A percentile compares a stretch with the other conserved stretches of the same genome.
Conservation (phyloP, 2,888 invertebrate genomes). For the Drosophila meridionalis region DNA sequence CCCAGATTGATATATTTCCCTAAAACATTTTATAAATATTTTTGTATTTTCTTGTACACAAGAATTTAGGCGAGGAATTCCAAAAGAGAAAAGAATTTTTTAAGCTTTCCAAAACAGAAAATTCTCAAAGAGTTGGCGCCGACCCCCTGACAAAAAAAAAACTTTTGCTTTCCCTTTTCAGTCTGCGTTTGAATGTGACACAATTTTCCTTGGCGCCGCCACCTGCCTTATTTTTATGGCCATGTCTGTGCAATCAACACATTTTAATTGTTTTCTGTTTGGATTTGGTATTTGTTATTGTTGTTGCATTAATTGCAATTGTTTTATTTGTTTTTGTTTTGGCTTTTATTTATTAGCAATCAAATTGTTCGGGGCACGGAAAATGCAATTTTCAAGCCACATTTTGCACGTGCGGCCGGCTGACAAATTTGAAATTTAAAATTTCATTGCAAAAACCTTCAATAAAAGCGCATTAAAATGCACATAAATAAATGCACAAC, state of each 20-base stretch:
- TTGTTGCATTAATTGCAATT: slow-evolving; percentile 14
- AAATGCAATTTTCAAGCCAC: slow-evolving; percentile 45
- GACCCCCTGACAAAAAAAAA: background rate
- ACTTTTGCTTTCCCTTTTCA: background rate
- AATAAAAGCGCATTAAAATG: slow-evolving; percentile 49
- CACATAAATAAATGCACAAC: slow-evolving; percentile 41
- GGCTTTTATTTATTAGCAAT: slow-evolving; percentile 22
- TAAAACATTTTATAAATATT: background rate
- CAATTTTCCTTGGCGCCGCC: slow-evolving; percentile 7
- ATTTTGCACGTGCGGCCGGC: slow-evolving; percentile 48
- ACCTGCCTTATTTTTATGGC: slow-evolving; percentile 24
- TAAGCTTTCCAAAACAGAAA: background rate
- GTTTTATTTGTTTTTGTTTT: background rate
- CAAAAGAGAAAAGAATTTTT: background rate
- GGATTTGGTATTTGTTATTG: slow-evolving; percentile 4
- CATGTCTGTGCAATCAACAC: slow-evolving; percentile 14
- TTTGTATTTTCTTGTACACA: background rate
- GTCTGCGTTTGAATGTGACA: background rate
- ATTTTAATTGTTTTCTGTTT: slow-evolving; percentile 40
- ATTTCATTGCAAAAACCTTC: slow-evolving; percentile 13
- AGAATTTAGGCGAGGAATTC: slow-evolving; percentile 8
- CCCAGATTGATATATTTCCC: background rate
- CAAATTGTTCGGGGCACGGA: slow-evolving; percentile 30
- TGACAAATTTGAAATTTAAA: slow-evolving; percentile 48
- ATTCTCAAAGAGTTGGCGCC: background rate